Conservation (phyloP, 2,888 invertebrate species). For the Proisotoma minuta region DNA sequence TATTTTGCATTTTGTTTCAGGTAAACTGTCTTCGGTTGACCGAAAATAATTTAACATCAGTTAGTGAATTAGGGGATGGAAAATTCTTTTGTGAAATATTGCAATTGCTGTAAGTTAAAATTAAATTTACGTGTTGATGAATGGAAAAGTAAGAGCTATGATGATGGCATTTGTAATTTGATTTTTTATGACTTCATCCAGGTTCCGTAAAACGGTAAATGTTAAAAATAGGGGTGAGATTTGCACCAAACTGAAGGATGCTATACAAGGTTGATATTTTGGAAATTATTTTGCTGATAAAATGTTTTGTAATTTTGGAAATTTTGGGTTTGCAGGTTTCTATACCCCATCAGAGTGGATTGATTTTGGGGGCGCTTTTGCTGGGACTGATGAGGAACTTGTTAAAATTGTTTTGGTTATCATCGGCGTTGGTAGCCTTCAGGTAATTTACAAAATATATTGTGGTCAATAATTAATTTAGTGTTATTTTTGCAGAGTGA, state of each 20-base stretch:
- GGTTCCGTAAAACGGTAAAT: constrained; percentile 20
- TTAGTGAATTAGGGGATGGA: constrained; percentile 17
- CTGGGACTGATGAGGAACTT: constrained; percentile 19
- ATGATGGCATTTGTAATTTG: not conserved
- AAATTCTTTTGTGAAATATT: constrained; percentile 26
- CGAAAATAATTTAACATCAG: constrained; percentile 5
- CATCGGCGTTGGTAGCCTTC: constrained; percentile 16
- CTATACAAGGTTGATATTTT: constrained; percentile 15
- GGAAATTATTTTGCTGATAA: not conserved
- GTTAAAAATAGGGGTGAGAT: not conserved
- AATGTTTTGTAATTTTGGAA: not conserved
- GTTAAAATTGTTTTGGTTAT: constrained; percentile 16
- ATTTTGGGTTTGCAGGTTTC: constrained; percentile 9
- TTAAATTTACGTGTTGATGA: not conserved
- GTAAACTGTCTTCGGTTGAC: constrained; percentile 27
- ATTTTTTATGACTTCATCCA: not conserved
- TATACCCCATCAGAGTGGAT: constrained; percentile 22
- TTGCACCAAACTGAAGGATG: constrained; percentile 6
- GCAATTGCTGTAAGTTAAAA: constrained; percentile 18
- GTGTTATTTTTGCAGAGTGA: constrained; percentile 14
- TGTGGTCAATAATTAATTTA: not conserved
- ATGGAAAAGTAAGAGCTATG: not conserved
- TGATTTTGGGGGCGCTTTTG: constrained; percentile 15
- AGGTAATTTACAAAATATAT: constrained; percentile 3
- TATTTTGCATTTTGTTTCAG: constrained; percentile 9